Percentiles rank a stretch among this genome's conserved stretches.
Evolutionary conservation across 2,797 vertebrate genomes (phyloP).

Genomic region (Caiman crocodilus): DNA sequence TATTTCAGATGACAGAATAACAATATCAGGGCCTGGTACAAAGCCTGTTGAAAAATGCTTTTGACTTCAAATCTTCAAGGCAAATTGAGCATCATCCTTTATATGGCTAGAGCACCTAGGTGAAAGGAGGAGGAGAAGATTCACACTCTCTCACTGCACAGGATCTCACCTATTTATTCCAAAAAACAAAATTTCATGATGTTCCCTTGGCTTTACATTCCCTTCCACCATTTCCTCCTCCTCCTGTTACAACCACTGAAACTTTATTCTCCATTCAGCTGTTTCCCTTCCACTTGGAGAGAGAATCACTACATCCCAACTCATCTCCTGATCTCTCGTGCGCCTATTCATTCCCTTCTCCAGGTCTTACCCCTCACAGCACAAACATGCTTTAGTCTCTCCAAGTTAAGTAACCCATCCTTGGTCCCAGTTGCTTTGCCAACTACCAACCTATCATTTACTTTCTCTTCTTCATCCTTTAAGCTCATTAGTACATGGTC

Average conservation of each 20-base stretch:
- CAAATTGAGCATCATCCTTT: background rate
- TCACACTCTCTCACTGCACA: rapidly evolving
- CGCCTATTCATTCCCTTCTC: background rate
- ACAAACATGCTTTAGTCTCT: background rate
- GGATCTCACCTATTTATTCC: background rate
- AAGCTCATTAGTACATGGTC: background rate
- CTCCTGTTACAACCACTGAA: background rate
- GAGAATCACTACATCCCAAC: background rate
- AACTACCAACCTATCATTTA: background rate
- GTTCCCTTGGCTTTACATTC: background rate
- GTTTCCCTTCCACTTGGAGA: too few species aligned
- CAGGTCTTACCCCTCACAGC: background rate
- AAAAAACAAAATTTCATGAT: background rate
- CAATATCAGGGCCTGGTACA: background rate
- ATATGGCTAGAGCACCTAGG: background rate
- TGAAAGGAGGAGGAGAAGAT: background rate
- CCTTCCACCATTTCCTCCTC: background rate
- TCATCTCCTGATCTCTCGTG: background rate
- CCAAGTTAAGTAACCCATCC: background rate
- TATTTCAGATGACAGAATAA: background rate
- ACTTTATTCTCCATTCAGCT: background rate
- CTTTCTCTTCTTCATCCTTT: background rate
- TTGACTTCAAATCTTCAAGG: background rate
- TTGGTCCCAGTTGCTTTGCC: background rate
- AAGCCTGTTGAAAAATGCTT: background rate